Evolutionary conservation across 2,888 invertebrate genomes (phyloP).

Genomic region (Cantharis rustica): DNA sequence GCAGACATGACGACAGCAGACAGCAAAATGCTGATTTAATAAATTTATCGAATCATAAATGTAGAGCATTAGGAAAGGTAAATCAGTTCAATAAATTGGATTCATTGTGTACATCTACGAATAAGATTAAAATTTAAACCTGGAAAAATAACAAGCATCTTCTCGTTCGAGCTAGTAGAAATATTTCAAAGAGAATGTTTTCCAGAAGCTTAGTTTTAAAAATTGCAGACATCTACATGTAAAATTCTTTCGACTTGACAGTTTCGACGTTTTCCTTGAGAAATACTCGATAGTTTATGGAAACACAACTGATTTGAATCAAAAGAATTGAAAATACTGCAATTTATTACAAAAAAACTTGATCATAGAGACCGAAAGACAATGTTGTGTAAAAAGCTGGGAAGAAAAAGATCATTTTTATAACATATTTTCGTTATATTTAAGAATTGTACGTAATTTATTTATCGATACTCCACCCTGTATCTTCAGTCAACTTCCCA

Average conservation of each 20-base stretch:
- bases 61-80: background rate
- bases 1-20: too few species aligned
- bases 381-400: too few species aligned
- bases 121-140: background rate
- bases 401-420: too few species aligned
- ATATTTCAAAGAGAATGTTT: background rate
- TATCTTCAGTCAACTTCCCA: background rate
- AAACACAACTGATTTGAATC: background rate
- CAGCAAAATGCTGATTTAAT: background rate
- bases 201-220: background rate
- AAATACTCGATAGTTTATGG: background rate
- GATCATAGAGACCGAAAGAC: background rate
- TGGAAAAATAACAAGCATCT: background rate
- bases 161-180: background rate
- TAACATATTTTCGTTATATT: background rate
- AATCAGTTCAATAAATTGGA: background rate
- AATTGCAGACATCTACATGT: background rate
- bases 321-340: background rate
- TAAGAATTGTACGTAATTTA: background rate
- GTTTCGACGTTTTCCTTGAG: background rate
- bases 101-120: background rate
- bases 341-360: background rate
- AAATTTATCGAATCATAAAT: background rate
- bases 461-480: background rate
- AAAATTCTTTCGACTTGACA: background rate